Conservation (phyloP, 2,113 vertebrate species). For the Eurypyga helias region DNA sequence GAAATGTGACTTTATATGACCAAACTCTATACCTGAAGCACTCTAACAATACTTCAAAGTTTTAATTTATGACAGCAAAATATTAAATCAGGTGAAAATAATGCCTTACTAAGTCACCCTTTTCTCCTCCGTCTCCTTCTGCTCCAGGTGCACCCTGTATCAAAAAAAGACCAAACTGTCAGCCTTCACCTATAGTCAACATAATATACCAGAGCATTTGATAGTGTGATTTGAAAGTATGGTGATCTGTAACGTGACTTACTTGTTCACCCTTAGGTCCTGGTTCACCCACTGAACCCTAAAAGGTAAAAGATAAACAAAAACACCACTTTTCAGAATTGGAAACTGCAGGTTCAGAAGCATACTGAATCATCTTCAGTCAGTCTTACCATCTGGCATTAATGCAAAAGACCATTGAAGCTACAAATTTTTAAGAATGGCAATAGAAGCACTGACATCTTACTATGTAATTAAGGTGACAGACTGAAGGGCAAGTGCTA, state of each 20-base stretch:
- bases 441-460: not conserved
- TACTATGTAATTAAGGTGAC: not conserved
- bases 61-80: not conserved
- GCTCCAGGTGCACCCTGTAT: conserved; percentile 88
- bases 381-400: not conserved
- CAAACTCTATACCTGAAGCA: not conserved
- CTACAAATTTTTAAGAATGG: not conserved
- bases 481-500: not conserved
- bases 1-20: not conserved
- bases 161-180: not conserved
- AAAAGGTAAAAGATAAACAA: not conserved
- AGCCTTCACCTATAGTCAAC: not conserved
- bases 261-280: conserved; percentile 95
- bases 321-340: not conserved
- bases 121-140: conserved; percentile 90
- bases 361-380: not conserved
- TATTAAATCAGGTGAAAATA: not conserved
- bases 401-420: not conserved
- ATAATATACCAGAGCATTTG: not conserved
- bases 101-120: conserved; percentile 87
- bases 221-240: not conserved
- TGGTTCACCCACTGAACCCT: conserved; percentile 88
- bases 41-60: not conserved
- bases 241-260: not conserved
- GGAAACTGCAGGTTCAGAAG: not conserved